These are phyloP conservation scores for Drosophila ezoana DNA, from an alignment of 2,888 invertebrate genomes.

Conservation along the genomic window DNA sequence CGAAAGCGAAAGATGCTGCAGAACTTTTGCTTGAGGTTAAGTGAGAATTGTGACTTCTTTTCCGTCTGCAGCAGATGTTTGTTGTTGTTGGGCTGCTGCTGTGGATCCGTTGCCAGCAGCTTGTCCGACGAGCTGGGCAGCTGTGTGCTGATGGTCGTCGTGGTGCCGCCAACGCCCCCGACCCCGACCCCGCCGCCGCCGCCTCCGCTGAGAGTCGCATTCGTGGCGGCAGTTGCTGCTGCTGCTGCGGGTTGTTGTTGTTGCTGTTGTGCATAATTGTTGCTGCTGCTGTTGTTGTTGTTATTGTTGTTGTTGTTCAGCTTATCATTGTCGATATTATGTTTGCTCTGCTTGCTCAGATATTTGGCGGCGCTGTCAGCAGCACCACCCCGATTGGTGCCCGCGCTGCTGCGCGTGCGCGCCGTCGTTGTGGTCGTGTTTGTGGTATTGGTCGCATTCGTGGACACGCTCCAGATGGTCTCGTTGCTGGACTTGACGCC, in stretches of 20 bases:
- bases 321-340: slow-evolving; percentile 69
- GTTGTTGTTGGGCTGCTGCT: slow-evolving; percentile 61
- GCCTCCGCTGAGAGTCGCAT: neutral
- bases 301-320: slow-evolving; percentile 69
- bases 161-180: neutral
- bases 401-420: slow-evolving; percentile 70
- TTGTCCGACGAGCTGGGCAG: slow-evolving; percentile 41
- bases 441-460: slow-evolving; percentile 68
- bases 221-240: neutral
- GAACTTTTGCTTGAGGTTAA: slow-evolving; percentile 92
- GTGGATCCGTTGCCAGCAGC: slow-evolving; percentile 19
- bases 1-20: slow-evolving; percentile 93
- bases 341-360: slow-evolving; percentile 71
- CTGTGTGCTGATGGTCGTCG: slow-evolving; percentile 22
- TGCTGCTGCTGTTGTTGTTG: slow-evolving; percentile 47
- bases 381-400: slow-evolving; percentile 22
- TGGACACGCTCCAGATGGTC: slow-evolving; percentile 79
- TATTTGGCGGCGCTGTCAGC: slow-evolving; percentile 51
- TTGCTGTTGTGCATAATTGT: slow-evolving; percentile 40
- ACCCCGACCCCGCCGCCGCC: neutral
- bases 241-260: slow-evolving; percentile 28
- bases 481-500: slow-evolving; percentile 82
- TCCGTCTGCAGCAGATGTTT: slow-evolving; percentile 82
- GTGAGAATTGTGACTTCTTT: slow-evolving; percentile 90
- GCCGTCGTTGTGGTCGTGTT: slow-evolving; percentile 72